These are phyloP conservation scores for Laticauda laticaudata DNA, from an alignment of 2,113 vertebrate genomes.

Conservation along the genomic window DNA sequence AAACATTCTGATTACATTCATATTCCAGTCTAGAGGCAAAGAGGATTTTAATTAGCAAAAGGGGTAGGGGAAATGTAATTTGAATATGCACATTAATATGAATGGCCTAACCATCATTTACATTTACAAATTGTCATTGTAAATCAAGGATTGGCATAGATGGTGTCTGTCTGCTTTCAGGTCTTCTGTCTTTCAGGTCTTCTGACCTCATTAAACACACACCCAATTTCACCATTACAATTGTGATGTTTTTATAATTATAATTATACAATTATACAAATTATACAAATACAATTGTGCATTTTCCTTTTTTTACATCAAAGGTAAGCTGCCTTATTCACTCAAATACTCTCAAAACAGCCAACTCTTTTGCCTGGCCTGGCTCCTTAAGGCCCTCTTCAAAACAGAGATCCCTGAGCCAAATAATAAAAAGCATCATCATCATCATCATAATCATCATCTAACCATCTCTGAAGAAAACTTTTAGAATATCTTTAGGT, in stretches of 20 bases:
- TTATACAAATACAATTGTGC: not conserved
- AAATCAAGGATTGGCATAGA: not conserved
- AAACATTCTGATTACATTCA: not conserved
- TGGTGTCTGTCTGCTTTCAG: not conserved
- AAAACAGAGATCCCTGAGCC: not conserved
- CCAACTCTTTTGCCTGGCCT: not conserved
- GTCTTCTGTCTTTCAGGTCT: not conserved
- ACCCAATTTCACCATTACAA: not conserved
- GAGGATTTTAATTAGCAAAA: not conserved
- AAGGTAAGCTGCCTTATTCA: not conserved
- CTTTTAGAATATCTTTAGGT: not conserved
- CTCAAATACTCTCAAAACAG: not conserved
- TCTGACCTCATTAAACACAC: not conserved
- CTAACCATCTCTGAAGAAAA: not conserved
- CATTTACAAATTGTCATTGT: not conserved
- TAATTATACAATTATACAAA: no score
- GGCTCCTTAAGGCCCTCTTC: not conserved
- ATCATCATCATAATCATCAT: fast-evolving
- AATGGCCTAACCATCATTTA: not conserved
- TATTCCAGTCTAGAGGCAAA: not conserved
- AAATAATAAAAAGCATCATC: not conserved
- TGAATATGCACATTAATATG: not conserved
- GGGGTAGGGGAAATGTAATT: not conserved
- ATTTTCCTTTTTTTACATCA: not conserved
- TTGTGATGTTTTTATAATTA: not conserved